Base-by-base conservation (phyloP, 2,888 invertebrate species). In the Camponotus fellah region DNA sequence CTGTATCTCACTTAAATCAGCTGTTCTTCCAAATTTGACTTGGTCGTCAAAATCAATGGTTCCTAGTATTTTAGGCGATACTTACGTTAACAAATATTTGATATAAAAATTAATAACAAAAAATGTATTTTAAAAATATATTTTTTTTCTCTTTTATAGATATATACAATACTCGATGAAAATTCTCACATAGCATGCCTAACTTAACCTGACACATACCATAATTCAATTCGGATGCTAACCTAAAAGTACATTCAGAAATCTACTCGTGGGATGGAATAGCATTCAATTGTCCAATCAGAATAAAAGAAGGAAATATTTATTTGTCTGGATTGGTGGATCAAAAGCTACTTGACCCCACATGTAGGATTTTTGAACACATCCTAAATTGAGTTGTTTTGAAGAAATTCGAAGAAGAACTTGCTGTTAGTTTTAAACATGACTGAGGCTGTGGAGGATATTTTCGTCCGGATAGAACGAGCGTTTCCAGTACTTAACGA, bases 401-500 rank as follows among this genome's bases (percentile, higher is more conserved):
- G 46, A 14, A 46, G 46, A 26, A 34, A n/a, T 8, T 21, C 32
- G 8, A n/a, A n/a, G n/a, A n/a, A n/a, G n/a, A n/a, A 43, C 43
- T 12, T 53, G 14, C 3, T 6, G 5, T 53, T 4, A n/a, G 12
- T 72, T 43, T 26, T 37, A 37, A 65, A 56, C 46, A 89, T 89
- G 89, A 82, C 64, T 17, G 75, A 79, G 60, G 17, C 3, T 5
- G 12, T 9, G 1, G n/a, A 49, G 0, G 84, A 90, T 66, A 37
- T 90, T 14, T 68, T 89, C 0, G 32, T 49, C 1, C 85, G 65
- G 21, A 83, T 90, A 10, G 71, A 91, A 82, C 91, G 91, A 62
- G 92, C 92, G n/a, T 93, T 93, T 90, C 93, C 93, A 17, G 92
- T 93, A 86, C 82, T 93, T 14, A 87, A 88, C 21, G 91, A 87